These are phyloP conservation scores for Heteropelma amictum DNA, from an alignment of 2,888 invertebrate genomes.

Conservation along the genomic window DNA sequence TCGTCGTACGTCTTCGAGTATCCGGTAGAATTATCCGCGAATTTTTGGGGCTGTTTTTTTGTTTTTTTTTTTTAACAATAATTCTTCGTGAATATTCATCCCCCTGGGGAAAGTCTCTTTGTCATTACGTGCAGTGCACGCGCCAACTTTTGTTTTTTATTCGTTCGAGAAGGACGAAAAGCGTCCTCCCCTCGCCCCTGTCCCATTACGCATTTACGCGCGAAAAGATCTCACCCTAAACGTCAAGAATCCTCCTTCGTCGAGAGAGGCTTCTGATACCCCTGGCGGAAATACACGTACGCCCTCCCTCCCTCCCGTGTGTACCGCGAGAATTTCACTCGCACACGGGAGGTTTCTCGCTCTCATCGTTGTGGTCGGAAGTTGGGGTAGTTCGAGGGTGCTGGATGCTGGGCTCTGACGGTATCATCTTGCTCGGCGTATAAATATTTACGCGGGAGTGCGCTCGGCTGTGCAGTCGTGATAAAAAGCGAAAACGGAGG, in stretches of 20 bases:
- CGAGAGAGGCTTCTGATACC: conserved; percentile 9
- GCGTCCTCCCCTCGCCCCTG: no score
- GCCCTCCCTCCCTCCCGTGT: background rate
- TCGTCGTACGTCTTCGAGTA: no score
- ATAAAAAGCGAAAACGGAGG: conserved; percentile 13
- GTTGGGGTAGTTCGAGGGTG: background rate
- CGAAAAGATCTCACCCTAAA: conserved; percentile 33
- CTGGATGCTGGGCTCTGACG: conserved; percentile 5
- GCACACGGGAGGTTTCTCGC: conserved; percentile 24
- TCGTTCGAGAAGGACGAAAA: no score
- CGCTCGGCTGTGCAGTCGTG: conserved; percentile 52
- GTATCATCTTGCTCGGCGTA: conserved; percentile 38
- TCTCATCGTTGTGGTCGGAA: background rate
- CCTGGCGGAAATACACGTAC: background rate
- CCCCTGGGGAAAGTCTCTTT: no score
- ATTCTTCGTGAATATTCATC: no score
- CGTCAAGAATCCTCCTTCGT: conserved; percentile 23
- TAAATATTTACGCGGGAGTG: conserved; percentile 61
- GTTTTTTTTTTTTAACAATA: no score
- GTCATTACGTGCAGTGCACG: no score
- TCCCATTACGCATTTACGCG: conserved; percentile 24
- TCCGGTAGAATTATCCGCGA: no score
- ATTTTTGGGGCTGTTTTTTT: no score
- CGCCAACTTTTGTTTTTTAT: no score
- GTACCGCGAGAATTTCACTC: conserved; percentile 39